Evolutionary conservation across 2,888 invertebrate genomes (phyloP).

Genomic region (Ernsta delagoae): DNA sequence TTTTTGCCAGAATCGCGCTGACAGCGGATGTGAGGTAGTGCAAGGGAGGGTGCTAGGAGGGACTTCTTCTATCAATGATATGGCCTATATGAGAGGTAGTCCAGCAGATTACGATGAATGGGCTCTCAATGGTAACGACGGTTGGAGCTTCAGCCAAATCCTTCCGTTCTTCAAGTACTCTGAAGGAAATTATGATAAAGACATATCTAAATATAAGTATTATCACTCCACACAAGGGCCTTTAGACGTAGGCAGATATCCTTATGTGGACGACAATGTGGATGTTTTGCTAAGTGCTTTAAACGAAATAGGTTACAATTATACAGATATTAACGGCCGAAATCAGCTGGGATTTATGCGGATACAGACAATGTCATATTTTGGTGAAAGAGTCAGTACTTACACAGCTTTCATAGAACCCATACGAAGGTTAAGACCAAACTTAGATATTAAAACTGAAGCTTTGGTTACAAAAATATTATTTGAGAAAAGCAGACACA

Average conservation of each 20-base stretch:
- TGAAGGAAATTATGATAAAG: slow-evolving; percentile 79
- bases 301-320: slow-evolving; percentile 74
- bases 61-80: slow-evolving; percentile 73
- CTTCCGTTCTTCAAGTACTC: slow-evolving; percentile 79
- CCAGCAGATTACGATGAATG: slow-evolving; percentile 79
- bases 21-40: slow-evolving; percentile 70
- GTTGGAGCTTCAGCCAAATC: slow-evolving; percentile 71
- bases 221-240: slow-evolving; percentile 78
- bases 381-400: slow-evolving; percentile 64
- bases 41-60: slow-evolving; percentile 76
- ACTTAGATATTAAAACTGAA: slow-evolving; percentile 68
- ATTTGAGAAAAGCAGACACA: slow-evolving; percentile 56
- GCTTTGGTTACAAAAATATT: slow-evolving; percentile 72
- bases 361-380: slow-evolving; percentile 75
- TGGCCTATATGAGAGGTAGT: slow-evolving; percentile 78
- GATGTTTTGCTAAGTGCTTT: slow-evolving; percentile 73
- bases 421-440: slow-evolving; percentile 39
- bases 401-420: too few relatives aligned
- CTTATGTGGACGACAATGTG: slow-evolving; percentile 74
- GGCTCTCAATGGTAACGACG: slow-evolving; percentile 73
- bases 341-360: slow-evolving; percentile 77
- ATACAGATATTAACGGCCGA: slow-evolving; percentile 75
- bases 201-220: slow-evolving; percentile 71
- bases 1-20: slow-evolving; percentile 69
- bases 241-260: slow-evolving; percentile 74